These are phyloP conservation scores for Oscheius sp. DNA, from an alignment of 2,888 invertebrate genomes.

Conservation along the genomic window DNA sequence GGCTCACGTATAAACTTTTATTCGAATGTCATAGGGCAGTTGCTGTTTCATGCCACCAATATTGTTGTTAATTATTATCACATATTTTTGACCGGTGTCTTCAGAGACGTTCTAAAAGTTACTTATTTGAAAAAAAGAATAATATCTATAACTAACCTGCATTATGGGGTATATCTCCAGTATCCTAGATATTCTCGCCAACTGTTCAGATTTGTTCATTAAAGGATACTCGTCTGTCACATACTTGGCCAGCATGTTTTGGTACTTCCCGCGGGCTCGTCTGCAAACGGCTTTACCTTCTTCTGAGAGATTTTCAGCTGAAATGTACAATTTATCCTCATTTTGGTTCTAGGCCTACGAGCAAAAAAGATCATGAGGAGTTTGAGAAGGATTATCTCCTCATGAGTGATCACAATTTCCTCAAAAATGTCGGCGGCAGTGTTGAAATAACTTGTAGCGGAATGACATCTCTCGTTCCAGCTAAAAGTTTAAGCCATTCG, in stretches of 20 bases:
- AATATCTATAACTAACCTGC: neutral
- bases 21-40: neutral
- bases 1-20: neutral
- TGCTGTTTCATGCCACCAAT: conserved; percentile 8
- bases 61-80: conserved; percentile 5
- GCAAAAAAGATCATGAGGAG: conserved; percentile 11
- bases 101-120: neutral
- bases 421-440: neutral
- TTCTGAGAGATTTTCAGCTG: conserved; percentile 9
- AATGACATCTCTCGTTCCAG: conserved; percentile 18
- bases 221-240: neutral
- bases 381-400: conserved; percentile 11
- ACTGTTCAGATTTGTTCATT: neutral
- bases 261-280: conserved; percentile 12
- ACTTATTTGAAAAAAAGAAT: neutral
- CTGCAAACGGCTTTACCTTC: conserved; percentile 14
- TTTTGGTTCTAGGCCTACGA: neutral
- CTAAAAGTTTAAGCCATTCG: neutral
- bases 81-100: conserved; percentile 7
- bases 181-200: neutral
- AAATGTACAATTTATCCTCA: neutral
- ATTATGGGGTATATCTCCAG: neutral
- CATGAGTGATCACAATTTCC: conserved; percentile 2
- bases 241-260: conserved; percentile 7
- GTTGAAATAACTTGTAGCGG: neutral